Conservation (phyloP, 2,113 vertebrate species). For the Corydoras maculifer region DNA sequence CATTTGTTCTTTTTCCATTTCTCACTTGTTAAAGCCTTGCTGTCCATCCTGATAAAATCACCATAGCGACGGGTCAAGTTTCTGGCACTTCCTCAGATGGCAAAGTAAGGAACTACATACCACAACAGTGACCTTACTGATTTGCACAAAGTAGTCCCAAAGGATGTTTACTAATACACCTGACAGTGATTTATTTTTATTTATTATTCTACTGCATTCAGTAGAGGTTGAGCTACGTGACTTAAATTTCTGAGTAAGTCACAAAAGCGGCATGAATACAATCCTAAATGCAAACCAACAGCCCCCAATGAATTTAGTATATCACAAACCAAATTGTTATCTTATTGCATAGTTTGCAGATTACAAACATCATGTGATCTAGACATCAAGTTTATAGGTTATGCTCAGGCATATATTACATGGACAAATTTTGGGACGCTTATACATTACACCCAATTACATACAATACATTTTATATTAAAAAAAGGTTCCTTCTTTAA, state of each 20-base stretch:
- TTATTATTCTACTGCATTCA: no score
- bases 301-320: no score
- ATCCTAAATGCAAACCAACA: no score
- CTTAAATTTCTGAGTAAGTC: background rate
- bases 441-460: no score
- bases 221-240: no score
- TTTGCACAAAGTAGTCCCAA: background rate
- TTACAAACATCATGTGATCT: no score
- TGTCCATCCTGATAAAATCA: constrained; percentile 96
- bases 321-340: no score
- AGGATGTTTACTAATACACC: background rate
- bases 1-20: constrained; percentile 24
- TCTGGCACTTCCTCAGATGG: constrained; percentile 94
- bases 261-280: background rate
- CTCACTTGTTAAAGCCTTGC: constrained; percentile 74
- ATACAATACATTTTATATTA: no score
- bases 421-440: no score
- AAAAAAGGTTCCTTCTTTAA: no score
- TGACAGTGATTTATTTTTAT: background rate
- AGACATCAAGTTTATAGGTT: background rate
- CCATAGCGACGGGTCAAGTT: constrained; percentile 96
- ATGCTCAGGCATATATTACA: background rate
- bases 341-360: no score
- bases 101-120: constrained; percentile 74
- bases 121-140: background rate